A percentile compares a stretch with the other conserved stretches of the same genome.
Conservation (phyloP, 2,113 vertebrate species). For the Crotalus horridus region DNA sequence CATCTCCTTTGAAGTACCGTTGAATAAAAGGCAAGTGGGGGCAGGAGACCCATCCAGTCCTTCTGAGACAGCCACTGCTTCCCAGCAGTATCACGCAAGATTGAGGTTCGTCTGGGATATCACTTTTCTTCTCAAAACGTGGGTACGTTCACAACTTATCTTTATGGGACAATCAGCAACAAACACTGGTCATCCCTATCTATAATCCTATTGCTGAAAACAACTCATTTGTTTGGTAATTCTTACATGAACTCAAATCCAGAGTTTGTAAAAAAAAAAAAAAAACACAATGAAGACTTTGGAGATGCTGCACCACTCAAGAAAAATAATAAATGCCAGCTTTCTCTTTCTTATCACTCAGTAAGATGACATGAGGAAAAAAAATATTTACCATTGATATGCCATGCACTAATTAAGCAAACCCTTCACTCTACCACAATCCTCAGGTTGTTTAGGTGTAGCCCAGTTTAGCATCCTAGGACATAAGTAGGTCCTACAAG, state of each 20-base stretch:
- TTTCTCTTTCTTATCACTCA: constrained; percentile 30
- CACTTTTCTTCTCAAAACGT: not conserved
- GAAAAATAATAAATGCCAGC: constrained; percentile 31
- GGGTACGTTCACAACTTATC: not conserved
- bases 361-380: constrained; percentile 23
- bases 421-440: not conserved
- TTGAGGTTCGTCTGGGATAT: constrained; percentile 23
- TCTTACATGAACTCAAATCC: constrained; percentile 34
- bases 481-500: not conserved
- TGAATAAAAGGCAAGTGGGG: constrained; percentile 45
- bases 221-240: constrained; percentile 5
- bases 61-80: not conserved
- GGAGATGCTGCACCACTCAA: constrained; percentile 52
- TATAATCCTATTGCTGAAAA: not conserved
- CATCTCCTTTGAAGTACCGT: constrained; percentile 67
- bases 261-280: constrained; percentile 29
- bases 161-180: not conserved
- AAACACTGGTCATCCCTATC: not conserved
- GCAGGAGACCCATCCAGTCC: constrained; percentile 1
- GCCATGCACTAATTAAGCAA: not conserved
- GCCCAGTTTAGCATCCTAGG: not conserved
- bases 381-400: not conserved
- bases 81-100: not conserved
- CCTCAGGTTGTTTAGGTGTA: not conserved
- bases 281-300: constrained; percentile 37